Conservation (phyloP, 2,888 invertebrate species). For the Hermaeophaga mercurialis region DNA sequence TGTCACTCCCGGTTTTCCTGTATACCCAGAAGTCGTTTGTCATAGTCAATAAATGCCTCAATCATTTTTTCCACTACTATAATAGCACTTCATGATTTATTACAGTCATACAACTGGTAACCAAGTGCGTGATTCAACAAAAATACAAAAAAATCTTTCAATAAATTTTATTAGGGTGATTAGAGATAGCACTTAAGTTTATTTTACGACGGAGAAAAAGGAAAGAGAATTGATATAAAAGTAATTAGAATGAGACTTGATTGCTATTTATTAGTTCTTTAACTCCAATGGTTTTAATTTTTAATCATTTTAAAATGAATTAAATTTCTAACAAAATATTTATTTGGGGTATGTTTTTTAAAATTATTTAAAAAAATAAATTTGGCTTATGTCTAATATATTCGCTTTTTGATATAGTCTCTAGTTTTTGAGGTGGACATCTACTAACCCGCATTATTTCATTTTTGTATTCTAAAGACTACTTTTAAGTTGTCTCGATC, state of each 20-base stretch:
- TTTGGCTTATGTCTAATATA: too few species aligned
- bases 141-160: conserved; percentile 10
- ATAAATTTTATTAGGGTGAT: background rate
- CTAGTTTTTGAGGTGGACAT: too few species aligned
- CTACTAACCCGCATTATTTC: too few species aligned
- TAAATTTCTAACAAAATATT: too few species aligned
- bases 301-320: too few species aligned
- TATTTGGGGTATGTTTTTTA: too few species aligned
- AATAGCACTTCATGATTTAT: conserved; percentile 6
- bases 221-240: background rate
- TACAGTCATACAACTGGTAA: conserved; percentile 1
- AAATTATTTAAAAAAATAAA: too few species aligned
- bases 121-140: background rate
- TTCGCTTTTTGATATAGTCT: too few species aligned
- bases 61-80: background rate
- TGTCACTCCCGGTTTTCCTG: background rate
- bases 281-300: too few species aligned
- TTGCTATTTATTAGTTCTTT: background rate
- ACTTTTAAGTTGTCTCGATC: too few species aligned
- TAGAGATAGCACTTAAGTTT: background rate
- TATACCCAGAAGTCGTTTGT: conserved; percentile 6
- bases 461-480: too few species aligned
- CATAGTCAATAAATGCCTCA: conserved; percentile 1
- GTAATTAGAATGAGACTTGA: background rate
- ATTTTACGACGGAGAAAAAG: conserved; percentile 1